Percentiles rank a stretch among this genome's conserved stretches.
Evolutionary conservation across 2,113 vertebrate species (phyloP).

Genomic region (Platysternon megacephalum): DNA sequence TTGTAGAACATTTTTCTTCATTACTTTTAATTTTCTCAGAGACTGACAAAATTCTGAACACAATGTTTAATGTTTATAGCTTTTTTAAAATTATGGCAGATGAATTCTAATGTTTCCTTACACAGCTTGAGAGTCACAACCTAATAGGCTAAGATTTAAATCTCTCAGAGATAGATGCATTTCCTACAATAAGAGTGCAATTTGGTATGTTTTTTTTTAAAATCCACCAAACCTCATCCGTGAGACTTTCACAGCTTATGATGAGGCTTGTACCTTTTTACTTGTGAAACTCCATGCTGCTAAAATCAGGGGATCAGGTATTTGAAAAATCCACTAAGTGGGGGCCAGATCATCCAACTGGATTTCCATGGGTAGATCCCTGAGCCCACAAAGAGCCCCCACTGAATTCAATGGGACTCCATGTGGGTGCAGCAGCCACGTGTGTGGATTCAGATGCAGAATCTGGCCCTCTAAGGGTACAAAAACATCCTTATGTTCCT

Average conservation of each 20-base stretch:
- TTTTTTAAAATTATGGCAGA: slow-evolving; percentile 39
- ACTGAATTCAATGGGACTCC: neutral
- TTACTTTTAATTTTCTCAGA: slow-evolving; percentile 59
- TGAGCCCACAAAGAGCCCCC: neutral
- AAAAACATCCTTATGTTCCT: neutral
- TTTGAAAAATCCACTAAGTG: neutral
- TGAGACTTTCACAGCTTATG: neutral
- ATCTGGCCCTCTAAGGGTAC: neutral
- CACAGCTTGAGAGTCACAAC: neutral
- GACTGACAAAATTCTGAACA: slow-evolving; percentile 53
- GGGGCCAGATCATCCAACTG: neutral
- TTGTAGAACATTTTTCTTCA: slow-evolving; percentile 68
- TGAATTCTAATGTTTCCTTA: neutral
- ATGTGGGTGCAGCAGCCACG: neutral
- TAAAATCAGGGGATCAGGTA: neutral
- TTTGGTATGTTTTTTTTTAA: neutral
- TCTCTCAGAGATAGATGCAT: neutral
- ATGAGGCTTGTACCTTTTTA: neutral
- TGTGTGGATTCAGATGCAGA: neutral
- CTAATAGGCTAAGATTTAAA: neutral
- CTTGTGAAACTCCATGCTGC: neutral
- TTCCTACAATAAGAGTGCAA: accelerated
- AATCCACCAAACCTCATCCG: neutral
- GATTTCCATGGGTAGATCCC: neutral
- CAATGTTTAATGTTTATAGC: slow-evolving; percentile 54